Base-by-base conservation (phyloP, 2,888 invertebrate genomes). In the Spatulosminthurus flaviceps region DNA sequence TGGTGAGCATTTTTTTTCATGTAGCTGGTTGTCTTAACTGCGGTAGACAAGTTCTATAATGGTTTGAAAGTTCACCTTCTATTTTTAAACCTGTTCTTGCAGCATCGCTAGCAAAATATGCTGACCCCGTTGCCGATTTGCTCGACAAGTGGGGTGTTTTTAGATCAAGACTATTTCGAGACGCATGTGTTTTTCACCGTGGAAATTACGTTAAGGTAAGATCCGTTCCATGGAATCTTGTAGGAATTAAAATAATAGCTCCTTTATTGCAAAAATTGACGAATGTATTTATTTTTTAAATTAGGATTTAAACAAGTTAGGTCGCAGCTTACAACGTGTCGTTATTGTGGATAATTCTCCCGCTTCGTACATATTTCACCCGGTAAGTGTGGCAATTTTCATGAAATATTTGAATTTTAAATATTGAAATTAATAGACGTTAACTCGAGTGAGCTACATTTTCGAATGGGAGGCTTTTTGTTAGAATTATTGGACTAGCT, bases 301-400 rank as follows among this genome's bases (percentile, higher is more conserved):
- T 2, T 24, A 83, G 91, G 99, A 99, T 91, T 92, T 99, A 87
- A 97, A 97, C 91, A 95, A 96, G 88, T 91, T 99, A 85, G 99
- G 99, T 81, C 92, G 99, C 84, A 97, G 98, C 89, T 90, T 99
- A 88, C 93, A 95, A 87, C 95, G 96, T 89, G 96, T 98, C 87
- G 93, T 99, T 87, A 99, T 99, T 87, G 95, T 99, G 86, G 99
- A 99, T 91, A 99, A 99, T 90, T 99, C 98, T 87, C 99, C 99
- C 87, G 98, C 98, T 87, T 97, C 97, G 85, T 99, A 99, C 89
- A 97, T 98, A 91, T 99, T 99, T 93, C 99, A 99, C 92, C 98
- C 98, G 87, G 97, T 84, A 81, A 81, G 81, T 21, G 19, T 43
- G 34, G 9, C 34, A 34, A 9, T 34, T 34, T 34, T 4, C 34